Conservation (phyloP, 2,797 vertebrate species). For the Anisognathus igniventris region DNA sequence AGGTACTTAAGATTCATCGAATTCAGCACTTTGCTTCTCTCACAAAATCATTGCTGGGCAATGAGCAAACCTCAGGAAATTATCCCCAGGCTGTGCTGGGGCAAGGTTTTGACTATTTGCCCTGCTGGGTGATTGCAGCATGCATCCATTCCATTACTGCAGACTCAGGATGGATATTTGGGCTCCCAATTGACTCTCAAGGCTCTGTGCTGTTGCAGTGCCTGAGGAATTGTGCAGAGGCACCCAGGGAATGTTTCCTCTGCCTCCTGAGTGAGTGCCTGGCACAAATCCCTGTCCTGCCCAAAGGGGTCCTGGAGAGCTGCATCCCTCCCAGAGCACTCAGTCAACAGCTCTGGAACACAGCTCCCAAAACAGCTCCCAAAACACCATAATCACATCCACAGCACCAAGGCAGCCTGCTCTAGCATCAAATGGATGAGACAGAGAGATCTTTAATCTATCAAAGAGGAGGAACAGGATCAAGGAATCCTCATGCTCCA, state of each 20-base stretch:
- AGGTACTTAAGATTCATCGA: not conserved
- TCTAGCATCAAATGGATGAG: not conserved
- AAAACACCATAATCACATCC: not conserved
- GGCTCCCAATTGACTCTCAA: not conserved
- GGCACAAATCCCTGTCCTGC: not conserved
- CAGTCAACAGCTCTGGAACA: not conserved
- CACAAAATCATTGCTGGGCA: not conserved
- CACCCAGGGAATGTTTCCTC: not conserved
- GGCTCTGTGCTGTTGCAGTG: not conserved
- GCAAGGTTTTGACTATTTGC: not conserved
- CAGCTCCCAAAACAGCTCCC: not conserved
- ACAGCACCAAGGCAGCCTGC: not conserved
- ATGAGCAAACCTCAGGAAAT: not conserved
- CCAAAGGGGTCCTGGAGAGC: not conserved
- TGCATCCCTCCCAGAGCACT: not conserved
- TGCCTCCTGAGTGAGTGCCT: not conserved
- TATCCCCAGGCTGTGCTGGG: not conserved
- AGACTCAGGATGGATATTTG: not conserved
- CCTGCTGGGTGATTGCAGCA: not conserved
- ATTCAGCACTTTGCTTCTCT: not conserved
- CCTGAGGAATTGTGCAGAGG: not conserved
- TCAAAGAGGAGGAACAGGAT: not conserved
- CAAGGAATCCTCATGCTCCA: not conserved
- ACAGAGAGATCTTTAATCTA: not conserved
- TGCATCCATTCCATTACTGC: not conserved